phyloP scores from a whole-genome alignment of 2,113 vertebrate species.

The Phalacrocorax aristotelis region DNA sequence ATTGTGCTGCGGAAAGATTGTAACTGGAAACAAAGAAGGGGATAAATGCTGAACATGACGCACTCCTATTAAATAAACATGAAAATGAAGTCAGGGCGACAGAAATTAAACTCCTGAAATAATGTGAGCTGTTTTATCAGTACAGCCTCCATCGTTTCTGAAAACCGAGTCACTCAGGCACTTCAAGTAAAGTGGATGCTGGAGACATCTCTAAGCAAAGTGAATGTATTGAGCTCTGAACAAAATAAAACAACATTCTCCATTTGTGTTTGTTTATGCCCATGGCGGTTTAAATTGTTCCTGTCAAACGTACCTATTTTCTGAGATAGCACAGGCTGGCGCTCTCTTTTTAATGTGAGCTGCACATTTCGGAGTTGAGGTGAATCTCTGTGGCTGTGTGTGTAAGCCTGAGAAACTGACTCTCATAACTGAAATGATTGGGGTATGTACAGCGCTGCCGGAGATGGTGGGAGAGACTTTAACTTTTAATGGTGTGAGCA shows the following conservation, averaged over 20 bases:
- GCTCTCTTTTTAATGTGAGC: constrained; percentile 15
- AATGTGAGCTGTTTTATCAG: background rate
- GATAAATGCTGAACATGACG: background rate
- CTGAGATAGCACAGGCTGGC: background rate
- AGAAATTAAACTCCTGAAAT: constrained; percentile 11
- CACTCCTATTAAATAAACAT: background rate
- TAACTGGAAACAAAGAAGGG: background rate
- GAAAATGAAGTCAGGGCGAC: background rate
- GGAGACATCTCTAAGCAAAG: constrained; percentile 18
- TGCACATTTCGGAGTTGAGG: background rate
- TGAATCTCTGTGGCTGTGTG: background rate
- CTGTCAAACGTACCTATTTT: constrained; percentile 59
- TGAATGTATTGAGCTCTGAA: background rate
- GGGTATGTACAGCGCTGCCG: background rate
- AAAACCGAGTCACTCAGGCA: background rate
- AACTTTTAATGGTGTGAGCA: background rate
- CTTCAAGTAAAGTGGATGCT: background rate
- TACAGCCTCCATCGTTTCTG: background rate
- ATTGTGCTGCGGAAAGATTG: background rate
- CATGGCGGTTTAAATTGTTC: constrained; percentile 50
- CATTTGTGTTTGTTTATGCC: constrained; percentile 62
- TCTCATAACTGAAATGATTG: background rate
- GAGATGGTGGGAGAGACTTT: background rate
- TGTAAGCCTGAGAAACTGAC: constrained; percentile 4
- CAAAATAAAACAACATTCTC: constrained; percentile 49